Evolutionary conservation across 2,113 vertebrate species (phyloP), one percentile per base, ranked within the genome.

Genomic region (Stegastes partitus): DNA sequence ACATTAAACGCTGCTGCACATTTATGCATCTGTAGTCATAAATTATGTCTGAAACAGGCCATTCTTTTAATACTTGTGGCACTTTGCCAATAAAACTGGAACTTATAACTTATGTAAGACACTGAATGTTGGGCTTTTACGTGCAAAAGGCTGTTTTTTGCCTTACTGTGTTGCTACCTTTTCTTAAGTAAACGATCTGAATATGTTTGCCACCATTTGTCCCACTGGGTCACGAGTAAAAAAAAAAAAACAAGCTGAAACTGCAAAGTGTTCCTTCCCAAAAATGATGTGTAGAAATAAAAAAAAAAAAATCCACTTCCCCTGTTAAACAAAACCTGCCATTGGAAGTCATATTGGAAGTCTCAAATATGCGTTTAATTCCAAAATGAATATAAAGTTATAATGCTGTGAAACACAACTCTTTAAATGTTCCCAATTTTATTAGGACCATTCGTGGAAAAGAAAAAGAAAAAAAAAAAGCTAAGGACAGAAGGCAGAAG

Each of bases 371-470:
- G 8, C 44, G 53, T 28, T 5, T 15, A 3, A 21, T 51, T 82
- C 57, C 23, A 72, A 68, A 77, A 50, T 22, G 18, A 62, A 61
- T 16, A 62, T 51, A 28, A 65, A 77, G 64, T 70, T 23, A 53
- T 44, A 53, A 74, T 2, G 19, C 31, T 25, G 61, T 28, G 69
- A 9, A 74, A 65, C 28, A 71, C 5, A 47, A 55, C 53, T 58
- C 63, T 49, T 55, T 10, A 47, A 71, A 70, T 19, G 65, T 49
- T 68, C 66, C 22, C 12, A 31, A 1, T 61, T 83, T 71, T 18
- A 76, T 45, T 25, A 79, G 28, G 77, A 68, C 79, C 72, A 76
- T 64, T 84, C 68, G 58, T 12, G 25, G 12, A 11, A 53, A n/a
- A n/a, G n/a, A n/a, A n/a, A n/a, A n/a, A n/a, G n/a, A n/a, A n/a